Conservation (phyloP, 2,888 invertebrate genomes). For the Torymus tubicola region DNA sequence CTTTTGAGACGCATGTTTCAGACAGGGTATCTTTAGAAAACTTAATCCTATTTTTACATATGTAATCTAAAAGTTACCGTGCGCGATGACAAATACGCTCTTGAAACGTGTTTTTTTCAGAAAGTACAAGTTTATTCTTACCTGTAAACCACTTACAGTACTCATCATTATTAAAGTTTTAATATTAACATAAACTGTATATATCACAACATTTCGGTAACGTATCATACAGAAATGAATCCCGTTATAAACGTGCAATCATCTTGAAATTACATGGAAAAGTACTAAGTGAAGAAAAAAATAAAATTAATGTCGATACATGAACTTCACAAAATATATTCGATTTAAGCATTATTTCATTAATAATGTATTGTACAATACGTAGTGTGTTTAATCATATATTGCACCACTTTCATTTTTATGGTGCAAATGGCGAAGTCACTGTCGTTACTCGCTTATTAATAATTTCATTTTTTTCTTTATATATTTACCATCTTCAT, state of each 20-base stretch:
- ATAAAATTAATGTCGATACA: constrained; percentile 5
- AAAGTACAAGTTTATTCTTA: constrained; percentile 47
- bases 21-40: constrained; percentile 51
- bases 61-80: constrained; percentile 52
- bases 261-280: constrained; percentile 22
- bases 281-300: constrained; percentile 11
- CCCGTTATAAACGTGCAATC: not conserved
- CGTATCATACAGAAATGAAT: constrained; percentile 51
- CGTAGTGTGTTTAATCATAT: not conserved
- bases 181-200: constrained; percentile 45
- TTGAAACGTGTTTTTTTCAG: constrained; percentile 47
- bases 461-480: not conserved
- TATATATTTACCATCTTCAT: constrained; percentile 24
- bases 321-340: constrained; percentile 26
- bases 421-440: constrained; percentile 1
- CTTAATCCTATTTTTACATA: constrained; percentile 59
- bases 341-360: constrained; percentile 2
- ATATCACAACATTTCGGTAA: constrained; percentile 60
- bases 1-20: constrained; percentile 52
- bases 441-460: not conserved
- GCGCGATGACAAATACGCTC: constrained; percentile 25
- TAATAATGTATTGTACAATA: not conserved
- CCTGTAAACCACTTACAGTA: constrained; percentile 29
- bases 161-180: constrained; percentile 28
- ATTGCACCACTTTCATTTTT: not conserved